A percentile compares a stretch with the other conserved stretches of the same genome.
phyloP scores from a whole-genome alignment of 2,113 vertebrate species.

The Neogobius melanostomus region DNA sequence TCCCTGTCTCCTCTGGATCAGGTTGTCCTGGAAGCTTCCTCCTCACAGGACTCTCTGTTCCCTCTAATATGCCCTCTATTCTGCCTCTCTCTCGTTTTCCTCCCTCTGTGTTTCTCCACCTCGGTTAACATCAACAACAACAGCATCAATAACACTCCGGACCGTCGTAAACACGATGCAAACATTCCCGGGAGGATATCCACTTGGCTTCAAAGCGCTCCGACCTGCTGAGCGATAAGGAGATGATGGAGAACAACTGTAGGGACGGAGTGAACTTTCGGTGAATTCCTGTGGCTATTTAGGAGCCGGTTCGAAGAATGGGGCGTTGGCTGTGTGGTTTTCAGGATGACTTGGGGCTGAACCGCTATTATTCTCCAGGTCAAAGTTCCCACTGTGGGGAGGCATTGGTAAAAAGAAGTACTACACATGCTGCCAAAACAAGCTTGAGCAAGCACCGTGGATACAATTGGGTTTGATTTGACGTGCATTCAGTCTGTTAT shows the following conservation, averaged over 20 bases:
- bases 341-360: constrained; percentile 32
- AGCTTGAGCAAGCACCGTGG: neutral
- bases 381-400: constrained; percentile 19
- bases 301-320: constrained; percentile 31
- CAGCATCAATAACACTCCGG: constrained; percentile 58
- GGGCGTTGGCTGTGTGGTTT: constrained; percentile 15
- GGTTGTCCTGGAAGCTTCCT: constrained; percentile 46
- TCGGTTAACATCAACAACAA: constrained; percentile 60
- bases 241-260: constrained; percentile 50
- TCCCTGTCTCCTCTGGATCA: constrained; percentile 29
- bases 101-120: constrained; percentile 25
- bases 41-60: constrained; percentile 38
- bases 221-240: constrained; percentile 64
- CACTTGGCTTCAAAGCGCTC: constrained; percentile 50
- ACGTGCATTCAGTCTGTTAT: neutral
- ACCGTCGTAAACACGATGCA: constrained; percentile 75
- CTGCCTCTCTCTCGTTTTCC: constrained; percentile 18
- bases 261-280: constrained; percentile 42
- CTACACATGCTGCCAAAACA: neutral
- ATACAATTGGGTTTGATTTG: constrained; percentile 2
- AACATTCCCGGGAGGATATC: constrained; percentile 62
- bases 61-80: constrained; percentile 23
- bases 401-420: neutral
- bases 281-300: constrained; percentile 45
- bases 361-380: constrained; percentile 39